A percentile compares a stretch with the other conserved stretches of the same genome.
Evolutionary conservation across 2,113 vertebrate genomes (phyloP).

Genomic region (Erpornis zantholeuca): DNA sequence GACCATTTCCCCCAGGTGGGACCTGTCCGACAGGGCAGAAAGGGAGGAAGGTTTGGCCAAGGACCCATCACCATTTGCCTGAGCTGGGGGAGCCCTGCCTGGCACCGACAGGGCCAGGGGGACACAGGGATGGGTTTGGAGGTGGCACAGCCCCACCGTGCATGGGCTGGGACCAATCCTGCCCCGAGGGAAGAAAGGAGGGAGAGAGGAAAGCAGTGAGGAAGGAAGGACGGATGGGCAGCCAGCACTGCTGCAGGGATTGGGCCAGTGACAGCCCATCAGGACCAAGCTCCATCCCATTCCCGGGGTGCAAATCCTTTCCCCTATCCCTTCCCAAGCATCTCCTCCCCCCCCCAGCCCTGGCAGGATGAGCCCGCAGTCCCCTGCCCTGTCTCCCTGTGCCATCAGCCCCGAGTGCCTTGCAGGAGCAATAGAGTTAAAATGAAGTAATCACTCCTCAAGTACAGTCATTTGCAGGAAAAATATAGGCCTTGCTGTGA

Average conservation of each 20-base stretch:
- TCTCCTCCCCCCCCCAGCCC: not conserved
- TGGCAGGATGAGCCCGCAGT: not conserved
- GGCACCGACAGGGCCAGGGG: not conserved
- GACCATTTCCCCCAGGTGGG: too few species aligned
- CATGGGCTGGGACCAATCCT: not conserved
- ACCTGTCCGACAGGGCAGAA: not conserved
- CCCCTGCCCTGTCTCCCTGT: not conserved
- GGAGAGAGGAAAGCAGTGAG: not conserved
- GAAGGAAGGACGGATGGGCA: accelerated
- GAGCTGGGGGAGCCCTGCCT: too few species aligned
- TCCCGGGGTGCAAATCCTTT: not conserved
- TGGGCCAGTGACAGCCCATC: too few species aligned
- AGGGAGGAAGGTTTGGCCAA: not conserved
- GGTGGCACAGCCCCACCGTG: not conserved
- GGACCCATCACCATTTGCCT: not conserved
- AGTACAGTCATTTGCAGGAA: conserved; percentile 42
- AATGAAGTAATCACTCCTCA: conserved; percentile 55
- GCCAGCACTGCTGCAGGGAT: not conserved
- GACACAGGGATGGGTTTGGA: not conserved
- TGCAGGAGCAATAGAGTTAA: conserved; percentile 32
- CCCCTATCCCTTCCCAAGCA: not conserved
- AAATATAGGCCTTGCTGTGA: conserved; percentile 17
- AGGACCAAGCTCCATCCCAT: not conserved
- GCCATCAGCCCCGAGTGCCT: not conserved
- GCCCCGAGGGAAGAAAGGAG: not conserved